Evolutionary conservation across 2,888 invertebrate genomes (phyloP), one percentile per base, ranked within the genome.

Genomic region (Ochropleura plecta): DNA sequence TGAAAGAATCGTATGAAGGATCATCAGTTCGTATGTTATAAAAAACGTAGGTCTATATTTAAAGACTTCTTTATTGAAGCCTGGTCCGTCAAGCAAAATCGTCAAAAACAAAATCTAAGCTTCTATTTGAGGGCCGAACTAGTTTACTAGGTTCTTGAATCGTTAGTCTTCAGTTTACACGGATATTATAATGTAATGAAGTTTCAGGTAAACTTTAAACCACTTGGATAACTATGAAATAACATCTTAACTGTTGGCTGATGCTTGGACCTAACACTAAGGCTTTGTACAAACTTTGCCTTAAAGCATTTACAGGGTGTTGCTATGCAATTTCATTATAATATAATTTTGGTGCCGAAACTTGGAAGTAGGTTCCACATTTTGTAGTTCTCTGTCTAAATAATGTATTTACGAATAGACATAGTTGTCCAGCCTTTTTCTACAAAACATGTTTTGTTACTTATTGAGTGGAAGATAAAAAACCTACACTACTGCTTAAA

Each of bases 251-350:
- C 65, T 49, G 69, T 59, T 20, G 46, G 70, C 73, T 20, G 44
- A 70, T 76, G 84, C 65, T 80, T 84, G 84, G 84, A 69, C 65
- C 76, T 59, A 59, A 20, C 53, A 48, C 55, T 67, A 66, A 83
- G 40, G 72, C 60, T 49, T 68, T 68, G 55, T 60, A 16, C 70
- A 80, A 82, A 83, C 80, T 83, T 83, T 10, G n/a, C 53, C 67
- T 72, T 66, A 49, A 59, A 63, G 44, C 63, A 67, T 79, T 75
- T 83, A 57, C 79, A 49, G 63, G n/a, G 20, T 75, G 64, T 76
- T 79, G 49, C 59, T 60, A 71, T 62, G 48, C 68, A 62, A 80
- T 84, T 73, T 76, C 64, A 69, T 71, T 46, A 66, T 83, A 64
- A 70, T 72, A 72, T 60, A 30, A 80, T 83, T 70, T 82, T 65